Base-by-base conservation (phyloP, 2,888 invertebrate species). In the Leptopterna dolabrata region DNA sequence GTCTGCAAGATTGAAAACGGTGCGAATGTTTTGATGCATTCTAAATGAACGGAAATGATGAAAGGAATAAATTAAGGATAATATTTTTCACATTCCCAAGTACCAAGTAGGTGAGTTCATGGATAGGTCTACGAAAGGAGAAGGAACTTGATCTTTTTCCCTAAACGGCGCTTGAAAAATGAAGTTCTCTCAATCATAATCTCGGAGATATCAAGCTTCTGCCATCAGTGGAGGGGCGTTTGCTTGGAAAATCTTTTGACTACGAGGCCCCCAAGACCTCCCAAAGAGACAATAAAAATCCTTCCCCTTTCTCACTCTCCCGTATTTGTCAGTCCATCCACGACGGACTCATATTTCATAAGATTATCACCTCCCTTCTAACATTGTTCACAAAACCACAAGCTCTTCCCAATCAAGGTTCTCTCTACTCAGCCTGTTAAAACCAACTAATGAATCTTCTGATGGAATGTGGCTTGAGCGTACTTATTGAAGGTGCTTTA, bases 201-300 rank as follows among this genome's bases (percentile, higher is more conserved):
- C 43, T 41, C 4, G 19, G n/a, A 78, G 78, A 83, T 83, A 70
- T 83, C 70, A 24, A 55, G 83, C 83, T 83, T 83, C 83, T 70
- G 83, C 14, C 76, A 70, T 41, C 78, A 24, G 29, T 73, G 73
- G 41, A 71, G 13, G 71, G 27, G 14, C 29, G 30, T 71, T 45
- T 24, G 80, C 27, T 19, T 43, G 47, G 41, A 70, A 83, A 76
- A 41, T 78, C 27, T n/a, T 78, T 27, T 9, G 7, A 36, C 14
- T 41, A 14, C 16, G 11, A 36, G 36, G 36, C 36, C 80, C 76
- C n/a, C 36, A 3, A 30, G 83, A 83, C 83, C 83, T 83, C 83
- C 83, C 83, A 83, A 83, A 70, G 83, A 83, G 83, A 83, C 83
- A 83, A 83, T 83, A 83, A 83, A 83, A 83, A 83, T 83, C 36